Evolutionary conservation across 2,888 invertebrate species (phyloP), one percentile per base, ranked within the genome.

Genomic region (Cryptocheilus praepositus): DNA sequence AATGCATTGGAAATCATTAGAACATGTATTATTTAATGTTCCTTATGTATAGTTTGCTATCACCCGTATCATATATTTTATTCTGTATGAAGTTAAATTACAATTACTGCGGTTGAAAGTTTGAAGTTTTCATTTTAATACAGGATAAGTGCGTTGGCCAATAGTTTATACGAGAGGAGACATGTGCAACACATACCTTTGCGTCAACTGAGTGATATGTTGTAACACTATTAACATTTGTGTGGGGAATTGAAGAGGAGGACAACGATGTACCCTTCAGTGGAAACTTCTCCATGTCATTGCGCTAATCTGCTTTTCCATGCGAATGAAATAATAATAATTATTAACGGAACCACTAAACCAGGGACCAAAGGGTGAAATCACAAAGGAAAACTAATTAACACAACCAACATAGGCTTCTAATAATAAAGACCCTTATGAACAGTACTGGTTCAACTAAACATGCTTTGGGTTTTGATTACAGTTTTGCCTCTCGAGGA

Each of bases 271-370:
- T 87, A 77, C 92, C 92, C 89, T 92, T 93, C 86, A 93, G 89
- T 87, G 93, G 93, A 90, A 91, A 93, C 89, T 92, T 93, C 92
- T 94, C 93, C 93, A 94, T 93, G 83, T 86, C 83, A 89, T 87
- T 74, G 77, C 82, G 79, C 77, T 79, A 77, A 85, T 85, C 87
- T 85, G 75, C 65, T 57, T 22, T 55, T 51, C 44, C 36, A 21
- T 25, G 51, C 8, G 16, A 56, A 19, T 28, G 25, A 53, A 61
- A 22, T 22, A 45, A 57, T 52, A 52, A 21, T 21, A 21, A 52
- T 21, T 52, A 52, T 52, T 52, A 15, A 52, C 3, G 15, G 13
- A 3, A 49, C 5, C 3, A 21, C 15, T 52, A 52, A 52, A 21
- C 2, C 15, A 52, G 22, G 21, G 22, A 21, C 15, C 15, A 52